phyloP scores from a whole-genome alignment of 2,797 vertebrate species.

The Halcyon leucocephala region DNA sequence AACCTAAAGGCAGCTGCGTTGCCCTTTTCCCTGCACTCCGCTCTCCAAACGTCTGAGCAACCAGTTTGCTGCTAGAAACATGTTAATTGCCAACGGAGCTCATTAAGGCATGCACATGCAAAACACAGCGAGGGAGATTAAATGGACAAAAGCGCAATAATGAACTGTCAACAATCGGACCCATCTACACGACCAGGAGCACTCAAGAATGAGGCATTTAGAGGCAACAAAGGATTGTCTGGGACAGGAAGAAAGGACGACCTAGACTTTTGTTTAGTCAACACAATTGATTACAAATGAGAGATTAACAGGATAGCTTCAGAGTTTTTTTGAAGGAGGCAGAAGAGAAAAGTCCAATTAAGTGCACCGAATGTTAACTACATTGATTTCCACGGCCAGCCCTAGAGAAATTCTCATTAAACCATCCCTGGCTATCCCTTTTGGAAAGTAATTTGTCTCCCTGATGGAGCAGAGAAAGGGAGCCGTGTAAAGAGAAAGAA shows the following conservation, averaged over 20 bases:
- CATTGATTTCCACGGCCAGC: constrained; percentile 96
- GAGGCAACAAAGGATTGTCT: constrained; percentile 94
- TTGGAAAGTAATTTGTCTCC: constrained; percentile 91
- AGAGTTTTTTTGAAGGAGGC: constrained; percentile 89
- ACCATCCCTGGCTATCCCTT: constrained; percentile 90
- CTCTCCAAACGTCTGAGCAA: constrained; percentile 94
- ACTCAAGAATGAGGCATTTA: constrained; percentile 95
- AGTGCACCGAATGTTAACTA: constrained; percentile 99
- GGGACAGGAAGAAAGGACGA: constrained; percentile 97
- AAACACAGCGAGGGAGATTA: constrained; percentile 90
- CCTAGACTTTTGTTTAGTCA: constrained; percentile 97
- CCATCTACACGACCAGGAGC: constrained; percentile 92
- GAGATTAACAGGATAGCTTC: constrained; percentile 98
- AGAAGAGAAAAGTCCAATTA: constrained; percentile 98
- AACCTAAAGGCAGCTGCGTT: constrained; percentile 88
- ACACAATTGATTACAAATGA: constrained; percentile 99
- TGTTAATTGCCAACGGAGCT: constrained; percentile 95
- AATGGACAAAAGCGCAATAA: constrained; percentile 91
- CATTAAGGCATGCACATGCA: constrained; percentile 93
- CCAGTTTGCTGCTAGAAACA: constrained; percentile 93
- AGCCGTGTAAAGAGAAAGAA: constrained; percentile 88
- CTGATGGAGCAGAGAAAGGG: constrained; percentile 87
- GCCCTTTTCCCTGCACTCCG: constrained; percentile 93
- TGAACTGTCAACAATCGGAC: constrained; percentile 96
- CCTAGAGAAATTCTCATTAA: constrained; percentile 99